Evolutionary conservation across 2,797 vertebrate species (phyloP), one percentile per base, ranked within the genome.

Genomic region (Allobates femoralis): DNA sequence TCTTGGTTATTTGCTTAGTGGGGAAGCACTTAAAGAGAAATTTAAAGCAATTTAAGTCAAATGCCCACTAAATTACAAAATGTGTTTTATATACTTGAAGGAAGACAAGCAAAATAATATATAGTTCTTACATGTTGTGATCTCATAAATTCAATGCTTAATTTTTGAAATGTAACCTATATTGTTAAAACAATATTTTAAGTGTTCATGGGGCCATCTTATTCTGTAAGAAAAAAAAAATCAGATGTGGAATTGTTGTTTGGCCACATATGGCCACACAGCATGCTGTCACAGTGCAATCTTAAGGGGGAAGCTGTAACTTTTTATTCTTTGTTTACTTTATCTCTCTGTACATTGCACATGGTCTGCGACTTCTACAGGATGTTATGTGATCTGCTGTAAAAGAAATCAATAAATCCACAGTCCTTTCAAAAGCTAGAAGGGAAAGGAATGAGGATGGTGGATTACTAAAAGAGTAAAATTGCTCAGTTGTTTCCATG

Each of bases 1-100:
- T 62, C 89, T 89, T 85, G 85, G 78, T 84, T 91, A 85, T 93
- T 91, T 91, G 83, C 26, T 91, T 91, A 89, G 89, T 92, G 90
- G 86, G 88, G 90, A 91, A 90, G 91, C 74, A 58, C n/a, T 83
- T 55, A 86, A 85, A 78, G 51, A 32, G 55, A 89, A 90, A 84
- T 87, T 91, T 89, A 89, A 76, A 84, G 71, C 77, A 89, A 81
- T 84, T 90, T 87, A 91, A 89, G 86, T 90, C 87, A 84, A 89
- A 90, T 90, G 85, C 62, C 87, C 89, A 86, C 1, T 3, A 88
- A 90, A 86, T 83, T 84, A 89, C 76, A 89, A 91, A 86, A 56
- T 78, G 23, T 89, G 34, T 83, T 86, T 86, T 66, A 83, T 78
- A 86, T 79, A 89, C 0, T 0, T 83, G 66, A 88, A 91, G 91